Base-by-base conservation (phyloP, 1,140 invertebrate species). In the Drosophila quadrilineata region DNA sequence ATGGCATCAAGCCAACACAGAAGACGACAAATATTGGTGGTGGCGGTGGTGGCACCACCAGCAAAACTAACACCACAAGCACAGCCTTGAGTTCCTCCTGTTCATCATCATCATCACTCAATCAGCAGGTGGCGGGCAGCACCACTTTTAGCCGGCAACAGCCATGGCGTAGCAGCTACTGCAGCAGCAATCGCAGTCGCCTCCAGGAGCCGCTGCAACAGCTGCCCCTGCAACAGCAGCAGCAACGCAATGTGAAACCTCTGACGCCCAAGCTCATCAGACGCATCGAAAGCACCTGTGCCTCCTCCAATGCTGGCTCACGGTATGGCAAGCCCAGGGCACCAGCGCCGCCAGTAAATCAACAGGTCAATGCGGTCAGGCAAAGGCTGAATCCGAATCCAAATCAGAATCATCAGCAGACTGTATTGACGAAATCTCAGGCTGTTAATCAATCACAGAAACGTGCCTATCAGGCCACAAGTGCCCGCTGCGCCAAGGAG, bases 231-330 rank as follows among this genome's bases (percentile, higher is more conserved):
- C 38, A 59, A 21, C 40, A 50, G 10, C n/a, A 45, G 24, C 40
- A 62, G 24, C 50, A 68, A 14, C 52, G 68, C 26, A 79, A 46
- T 12, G 69, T 89, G 0, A 88, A 89, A 19, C 88, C 88, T 5
- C 33, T 89, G 22, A 89, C 88, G 10, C 88, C 88, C 6, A 89
- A 89, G 33, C 46, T 89, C 4, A 84, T 88, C 12, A 71, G 88
- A 6, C 77, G 88, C 46, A 89, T 89, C 24, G 88, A 89, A 57
- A 69, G 52, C 28, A 65, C 84, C 19, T 89, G 82, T 16, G 65
- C 49, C 21, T 38, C 28, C 33, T 49, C 71, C 31, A 16, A 57
- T 26, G 10, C 21, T 5, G 16, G 22, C n/a, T 52, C 65, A 10
- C 67, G 71, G 2, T 70, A 82, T 41, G 66, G 58, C 53, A 86